A percentile compares a stretch with the other conserved stretches of the same genome.
phyloP scores from a whole-genome alignment of 2,888 invertebrate species.

The Mythimna ferrago region DNA sequence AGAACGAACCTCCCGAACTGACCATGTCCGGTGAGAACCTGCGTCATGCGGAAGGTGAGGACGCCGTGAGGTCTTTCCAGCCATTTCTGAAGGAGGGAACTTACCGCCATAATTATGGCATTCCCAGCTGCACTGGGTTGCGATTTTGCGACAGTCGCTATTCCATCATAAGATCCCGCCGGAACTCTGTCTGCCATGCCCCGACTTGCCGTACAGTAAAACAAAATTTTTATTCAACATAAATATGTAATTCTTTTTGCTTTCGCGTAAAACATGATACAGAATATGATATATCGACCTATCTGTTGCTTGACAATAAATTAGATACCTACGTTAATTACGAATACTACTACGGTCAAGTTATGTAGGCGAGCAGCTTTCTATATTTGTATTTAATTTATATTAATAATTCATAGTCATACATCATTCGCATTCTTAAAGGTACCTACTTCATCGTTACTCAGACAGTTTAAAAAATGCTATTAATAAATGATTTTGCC shows the following conservation, averaged over 20 bases:
- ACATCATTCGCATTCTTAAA: neutral
- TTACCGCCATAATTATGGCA: no score
- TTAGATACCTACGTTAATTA: neutral
- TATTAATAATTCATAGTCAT: neutral
- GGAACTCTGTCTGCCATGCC: no score
- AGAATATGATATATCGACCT: neutral
- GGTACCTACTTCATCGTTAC: neutral
- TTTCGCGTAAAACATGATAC: neutral
- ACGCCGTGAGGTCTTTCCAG: no score
- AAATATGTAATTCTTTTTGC: neutral
- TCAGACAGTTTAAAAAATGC: neutral
- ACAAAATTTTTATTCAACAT: neutral
- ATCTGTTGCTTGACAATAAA: neutral
- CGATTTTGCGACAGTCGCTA: no score
- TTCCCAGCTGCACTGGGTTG: no score
- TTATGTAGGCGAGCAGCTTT: neutral
- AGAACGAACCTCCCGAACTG: no score
- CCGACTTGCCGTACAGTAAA: neutral
- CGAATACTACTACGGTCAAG: neutral
- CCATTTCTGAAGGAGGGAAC: no score
- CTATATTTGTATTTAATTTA: neutral
- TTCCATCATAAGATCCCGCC: no score
- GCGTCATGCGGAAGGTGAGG: no score
- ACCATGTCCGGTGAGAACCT: no score
- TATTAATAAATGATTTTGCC: neutral